phyloP scores from a whole-genome alignment of 2,113 vertebrate species.

The Notarius lentiginosus region DNA sequence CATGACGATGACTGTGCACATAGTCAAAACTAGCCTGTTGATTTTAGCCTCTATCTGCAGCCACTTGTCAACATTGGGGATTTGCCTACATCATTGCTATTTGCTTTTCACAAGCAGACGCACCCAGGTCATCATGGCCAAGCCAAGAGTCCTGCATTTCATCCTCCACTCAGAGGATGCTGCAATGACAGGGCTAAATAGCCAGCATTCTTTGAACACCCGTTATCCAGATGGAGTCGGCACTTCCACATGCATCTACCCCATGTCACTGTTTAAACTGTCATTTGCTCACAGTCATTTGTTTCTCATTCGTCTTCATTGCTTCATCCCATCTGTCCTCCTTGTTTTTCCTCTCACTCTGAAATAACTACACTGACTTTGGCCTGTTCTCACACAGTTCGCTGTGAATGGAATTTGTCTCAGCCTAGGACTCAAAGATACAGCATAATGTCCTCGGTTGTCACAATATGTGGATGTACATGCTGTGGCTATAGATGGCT shows the following conservation, averaged over 20 bases:
- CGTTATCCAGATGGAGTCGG: slow-evolving; percentile 36
- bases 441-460: neutral
- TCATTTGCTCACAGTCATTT: slow-evolving; percentile 42
- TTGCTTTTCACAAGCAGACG: slow-evolving; percentile 26
- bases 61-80: slow-evolving; percentile 23
- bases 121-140: slow-evolving; percentile 19
- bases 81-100: slow-evolving; percentile 37
- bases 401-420: slow-evolving; percentile 21
- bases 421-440: slow-evolving; percentile 16
- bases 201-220: slow-evolving; percentile 44
- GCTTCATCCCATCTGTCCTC: slow-evolving; percentile 36
- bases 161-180: neutral
- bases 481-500: slow-evolving; percentile 14
- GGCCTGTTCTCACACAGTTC: slow-evolving; percentile 18
- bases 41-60: slow-evolving; percentile 21
- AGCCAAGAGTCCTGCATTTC: slow-evolving; percentile 12
- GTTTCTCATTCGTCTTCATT: slow-evolving; percentile 36
- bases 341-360: slow-evolving; percentile 2
- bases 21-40: slow-evolving; percentile 11
- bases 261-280: slow-evolving; percentile 32
- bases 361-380: slow-evolving; percentile 23
- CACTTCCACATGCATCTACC: slow-evolving; percentile 32
- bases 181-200: slow-evolving; percentile 9
- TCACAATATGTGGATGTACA: neutral
- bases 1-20: slow-evolving; percentile 19